These are phyloP conservation scores for Campoletis raptor DNA, from an alignment of 2,888 invertebrate genomes.

Conservation along the genomic window DNA sequence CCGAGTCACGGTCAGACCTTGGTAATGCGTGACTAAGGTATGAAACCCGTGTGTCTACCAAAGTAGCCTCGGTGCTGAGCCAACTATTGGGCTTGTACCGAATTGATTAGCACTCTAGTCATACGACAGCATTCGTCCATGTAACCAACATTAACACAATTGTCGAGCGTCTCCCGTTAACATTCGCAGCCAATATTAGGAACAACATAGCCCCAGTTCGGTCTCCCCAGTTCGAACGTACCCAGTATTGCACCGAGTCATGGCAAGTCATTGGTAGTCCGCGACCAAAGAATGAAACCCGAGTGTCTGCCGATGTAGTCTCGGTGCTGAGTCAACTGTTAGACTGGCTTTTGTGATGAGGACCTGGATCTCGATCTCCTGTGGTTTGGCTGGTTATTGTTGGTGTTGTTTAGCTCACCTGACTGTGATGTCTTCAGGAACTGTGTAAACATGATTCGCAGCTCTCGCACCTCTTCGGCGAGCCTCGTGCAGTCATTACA, in stretches of 20 bases:
- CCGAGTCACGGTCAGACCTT: neutral
- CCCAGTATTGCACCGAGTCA: neutral
- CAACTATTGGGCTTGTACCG: too few species aligned
- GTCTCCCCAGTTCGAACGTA: neutral
- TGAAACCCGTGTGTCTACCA: neutral
- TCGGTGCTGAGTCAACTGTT: too few species aligned
- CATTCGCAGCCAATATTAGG: too few species aligned
- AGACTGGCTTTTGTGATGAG: neutral
- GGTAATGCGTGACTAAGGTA: constrained; percentile 1
- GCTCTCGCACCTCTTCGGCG: neutral
- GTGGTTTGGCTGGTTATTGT: neutral
- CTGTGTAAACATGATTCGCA: neutral
- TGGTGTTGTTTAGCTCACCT: neutral
- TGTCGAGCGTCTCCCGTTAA: too few species aligned
- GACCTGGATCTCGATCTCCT: neutral
- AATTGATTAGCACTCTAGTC: too few species aligned
- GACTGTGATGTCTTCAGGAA: neutral
- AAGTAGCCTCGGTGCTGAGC: neutral
- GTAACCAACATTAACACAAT: too few species aligned
- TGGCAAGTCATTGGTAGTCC: neutral
- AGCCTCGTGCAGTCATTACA: neutral
- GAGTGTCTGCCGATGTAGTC: too few species aligned
- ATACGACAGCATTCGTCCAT: too few species aligned
- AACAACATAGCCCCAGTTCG: too few species aligned
- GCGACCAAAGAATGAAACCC: neutral